Conservation (phyloP, 2,888 invertebrate genomes). For the Drosophila cyrtoloma region DNA sequence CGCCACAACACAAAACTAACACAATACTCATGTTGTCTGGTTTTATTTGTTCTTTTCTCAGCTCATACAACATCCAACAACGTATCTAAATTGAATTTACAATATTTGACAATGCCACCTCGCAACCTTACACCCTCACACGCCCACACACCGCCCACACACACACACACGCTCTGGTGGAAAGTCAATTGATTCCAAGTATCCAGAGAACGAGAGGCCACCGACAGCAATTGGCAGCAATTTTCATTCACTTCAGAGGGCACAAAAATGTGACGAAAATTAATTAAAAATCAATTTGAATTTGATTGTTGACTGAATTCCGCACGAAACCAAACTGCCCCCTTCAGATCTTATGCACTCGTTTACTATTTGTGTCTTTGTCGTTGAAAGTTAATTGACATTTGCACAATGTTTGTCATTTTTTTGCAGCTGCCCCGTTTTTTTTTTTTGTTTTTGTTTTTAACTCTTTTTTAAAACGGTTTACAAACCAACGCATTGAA, state of each 20-base stretch:
- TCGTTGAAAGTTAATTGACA: constrained; percentile 72
- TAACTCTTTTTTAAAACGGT: neutral
- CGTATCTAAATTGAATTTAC: constrained; percentile 76
- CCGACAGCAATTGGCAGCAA: constrained; percentile 41
- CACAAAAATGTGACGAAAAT: constrained; percentile 78
- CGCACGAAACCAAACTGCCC: constrained; percentile 2
- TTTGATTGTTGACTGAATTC: constrained; percentile 71
- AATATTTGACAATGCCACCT: constrained; percentile 70
- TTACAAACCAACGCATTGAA: constrained; percentile 1
- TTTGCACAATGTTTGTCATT: constrained; percentile 66
- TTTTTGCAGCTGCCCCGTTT: constrained; percentile 22
- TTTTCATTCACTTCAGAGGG: constrained; percentile 52
- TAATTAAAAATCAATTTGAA: constrained; percentile 81
- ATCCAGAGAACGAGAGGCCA: constrained; percentile 27
- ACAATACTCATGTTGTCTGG: constrained; percentile 16
- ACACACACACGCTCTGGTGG: constrained; percentile 1
- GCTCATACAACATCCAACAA: constrained; percentile 44
- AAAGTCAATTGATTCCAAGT: constrained; percentile 39
- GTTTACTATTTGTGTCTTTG: constrained; percentile 42
- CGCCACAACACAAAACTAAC: neutral
- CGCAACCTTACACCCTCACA: constrained; percentile 17
- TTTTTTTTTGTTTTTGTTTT: no score
- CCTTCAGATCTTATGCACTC: constrained; percentile 27
- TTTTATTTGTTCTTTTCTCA: constrained; percentile 9
- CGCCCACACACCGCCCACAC: constrained; percentile 2